Evolutionary conservation across 2,888 invertebrate genomes (phyloP).

Genomic region (Ramazzottius varieornatus): DNA sequence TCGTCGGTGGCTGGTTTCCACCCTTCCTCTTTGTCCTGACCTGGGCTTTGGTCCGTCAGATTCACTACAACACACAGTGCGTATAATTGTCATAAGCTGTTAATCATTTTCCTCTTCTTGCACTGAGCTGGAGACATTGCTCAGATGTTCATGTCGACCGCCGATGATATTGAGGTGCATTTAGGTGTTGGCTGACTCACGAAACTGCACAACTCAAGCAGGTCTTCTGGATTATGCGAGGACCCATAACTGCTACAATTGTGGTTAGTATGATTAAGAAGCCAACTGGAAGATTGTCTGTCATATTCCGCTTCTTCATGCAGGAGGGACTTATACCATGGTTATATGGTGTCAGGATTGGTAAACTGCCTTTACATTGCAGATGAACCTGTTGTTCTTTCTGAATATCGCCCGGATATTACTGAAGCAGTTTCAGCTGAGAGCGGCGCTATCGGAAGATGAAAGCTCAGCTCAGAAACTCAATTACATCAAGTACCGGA

Average conservation of each 20-base stretch:
- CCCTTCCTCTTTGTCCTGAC: neutral
- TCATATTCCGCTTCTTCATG: too few species aligned
- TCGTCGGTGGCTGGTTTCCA: neutral
- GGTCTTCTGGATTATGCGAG: neutral
- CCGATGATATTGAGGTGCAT: too few species aligned
- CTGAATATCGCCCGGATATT: neutral
- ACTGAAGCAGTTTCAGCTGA: neutral
- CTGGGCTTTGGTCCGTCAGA: neutral
- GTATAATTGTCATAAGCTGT: too few species aligned
- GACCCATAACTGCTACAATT: constrained; percentile 1
- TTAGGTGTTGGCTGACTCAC: too few species aligned
- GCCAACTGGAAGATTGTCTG: too few species aligned
- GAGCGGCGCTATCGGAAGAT: neutral
- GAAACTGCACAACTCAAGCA: too few species aligned
- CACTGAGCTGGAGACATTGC: too few species aligned
- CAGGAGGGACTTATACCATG: too few species aligned
- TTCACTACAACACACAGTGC: neutral
- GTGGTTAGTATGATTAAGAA: neutral
- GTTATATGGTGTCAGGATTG: too few species aligned
- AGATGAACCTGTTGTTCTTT: neutral
- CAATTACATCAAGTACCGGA: neutral
- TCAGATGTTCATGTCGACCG: too few species aligned
- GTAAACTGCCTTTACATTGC: neutral
- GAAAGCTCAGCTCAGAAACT: too few species aligned
- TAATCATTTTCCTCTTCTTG: too few species aligned